Evolutionary conservation across 2,888 invertebrate genomes (phyloP).

Genomic region (Chaitophorus viminalis): DNA sequence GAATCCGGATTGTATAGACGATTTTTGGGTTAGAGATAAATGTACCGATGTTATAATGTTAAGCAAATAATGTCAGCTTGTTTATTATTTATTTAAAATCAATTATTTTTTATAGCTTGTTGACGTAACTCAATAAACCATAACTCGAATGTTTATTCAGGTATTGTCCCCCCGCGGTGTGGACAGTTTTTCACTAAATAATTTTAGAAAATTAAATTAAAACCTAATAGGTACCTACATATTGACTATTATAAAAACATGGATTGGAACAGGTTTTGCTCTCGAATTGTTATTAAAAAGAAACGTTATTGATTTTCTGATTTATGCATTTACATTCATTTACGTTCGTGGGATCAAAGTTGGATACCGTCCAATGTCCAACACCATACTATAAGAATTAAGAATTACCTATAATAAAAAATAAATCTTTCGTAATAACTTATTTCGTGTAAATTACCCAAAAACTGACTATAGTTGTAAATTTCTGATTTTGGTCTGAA

Average conservation of each 20-base stretch:
- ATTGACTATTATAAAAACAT: neutral
- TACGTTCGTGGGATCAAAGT: neutral
- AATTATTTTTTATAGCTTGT: neutral
- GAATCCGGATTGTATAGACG: too few species aligned
- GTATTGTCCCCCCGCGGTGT: neutral
- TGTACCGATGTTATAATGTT: neutral
- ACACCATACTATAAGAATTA: neutral
- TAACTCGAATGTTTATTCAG: neutral
- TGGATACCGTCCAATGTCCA: conserved; percentile 43
- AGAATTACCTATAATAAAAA: too few species aligned
- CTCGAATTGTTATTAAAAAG: neutral
- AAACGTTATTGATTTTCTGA: conserved; percentile 13
- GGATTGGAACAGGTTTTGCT: conserved; percentile 13
- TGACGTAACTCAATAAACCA: neutral
- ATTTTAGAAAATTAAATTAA: conserved; percentile 29
- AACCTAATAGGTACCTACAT: too few species aligned
- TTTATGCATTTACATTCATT: neutral
- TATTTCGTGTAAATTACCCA: conserved; percentile 23
- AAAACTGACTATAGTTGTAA: conserved; percentile 38
- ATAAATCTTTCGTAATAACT: conserved; percentile 38
- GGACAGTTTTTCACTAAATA: neutral
- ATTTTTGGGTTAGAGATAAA: too few species aligned
- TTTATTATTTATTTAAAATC: neutral
- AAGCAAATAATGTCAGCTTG: neutral
- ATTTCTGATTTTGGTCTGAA: too few species aligned